Base-by-base conservation (phyloP, 2,888 invertebrate species). In the Bellardia pandia region DNA sequence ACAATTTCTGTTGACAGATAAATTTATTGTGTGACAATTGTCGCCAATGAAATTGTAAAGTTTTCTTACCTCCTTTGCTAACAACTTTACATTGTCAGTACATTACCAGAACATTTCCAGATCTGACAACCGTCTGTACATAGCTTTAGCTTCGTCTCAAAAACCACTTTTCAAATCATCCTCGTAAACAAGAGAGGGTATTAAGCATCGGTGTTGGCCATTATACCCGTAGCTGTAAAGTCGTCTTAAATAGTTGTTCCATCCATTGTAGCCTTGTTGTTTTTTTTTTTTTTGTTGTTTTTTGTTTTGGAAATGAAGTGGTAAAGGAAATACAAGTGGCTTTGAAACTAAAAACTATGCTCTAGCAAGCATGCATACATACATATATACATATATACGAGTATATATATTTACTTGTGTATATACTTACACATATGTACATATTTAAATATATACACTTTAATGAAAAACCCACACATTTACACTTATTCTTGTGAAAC, bases 251-350 rank as follows among this genome's bases (percentile, higher is more conserved):
- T 33, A 11, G 16, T 85, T 68, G 60, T 48, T 45, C 40, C 45
- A 72, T 14, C 23, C 30, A 56, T 56, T 71, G 23, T 56, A 58
- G 40, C 72, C 40, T 77, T 77, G 5, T 37, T 51, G 13, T 62
- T 58, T 30, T 6, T 13, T 45, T 23, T 23, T 45, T n/a, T 62
- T 64, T 64, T 11, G 13, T 77, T 45, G 16, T 8, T n/a, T 72
- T 64, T 77, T 71, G 72, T 71, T 62, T 75, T 72, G 23, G 4
- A 53, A 72, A 72, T 79, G 79, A 83, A 84, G 83, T 84, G 86
- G 79, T 76, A 56, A 62, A 86, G 84, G 80, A 86, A 84, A 84
- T 80, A 80, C 58, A 76, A 75, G 45, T 82, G 68, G 71, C 71
- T 76, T 71, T 83, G 37, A 45, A 79, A 81, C 78, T 48, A 71